Evolutionary conservation across 2,888 invertebrate genomes (phyloP), one percentile per base, ranked within the genome.

Genomic region (Buathra laborator): DNA sequence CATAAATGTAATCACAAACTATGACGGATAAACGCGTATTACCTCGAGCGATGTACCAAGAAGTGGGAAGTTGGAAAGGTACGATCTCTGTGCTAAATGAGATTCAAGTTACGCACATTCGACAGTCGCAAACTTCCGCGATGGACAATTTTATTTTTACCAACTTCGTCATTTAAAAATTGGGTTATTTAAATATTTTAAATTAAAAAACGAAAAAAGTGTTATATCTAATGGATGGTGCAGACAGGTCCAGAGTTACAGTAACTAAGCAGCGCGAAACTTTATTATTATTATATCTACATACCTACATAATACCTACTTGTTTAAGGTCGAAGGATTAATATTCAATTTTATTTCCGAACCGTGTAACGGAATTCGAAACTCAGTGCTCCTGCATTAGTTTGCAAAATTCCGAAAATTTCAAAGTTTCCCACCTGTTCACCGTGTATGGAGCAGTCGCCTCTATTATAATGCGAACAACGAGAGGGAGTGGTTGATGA

Each of bases 371-470:
- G 16, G 53, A 64, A 53, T 56, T 14, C 32, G 66, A 56, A 66
- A 59, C 66, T 48, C 77, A 32, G 66, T 66, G 14, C 24, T 24
- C 24, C 24, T 3, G 67, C 56, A 53, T 77, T 77, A 82, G 82
- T 82, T 82, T 46, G 67, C 77, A 67, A 78, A 83, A 56, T 56
- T 56, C 70, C 70, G 72, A 74, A 83, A 78, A 83, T 78, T 83
- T 37, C 56, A 59, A 74, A 83, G 67, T 78, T 82, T 72, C 71
- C 12, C 24, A 56, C 56, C 6, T 37, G 37, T 9, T 56, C 19
- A 5, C 37, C 56, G 53, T 24, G 24, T 10, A 24, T 56, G 24
- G 16, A 16, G 3, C 19, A 9, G 10, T 10, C 19, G 19, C 53
- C 5, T 56, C 19, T 56, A 12, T 44, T 51, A 87, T 88, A 88